Evolutionary conservation across 2,888 invertebrate genomes (phyloP), one percentile per base, ranked within the genome.

Genomic region (Magallana nippona): DNA sequence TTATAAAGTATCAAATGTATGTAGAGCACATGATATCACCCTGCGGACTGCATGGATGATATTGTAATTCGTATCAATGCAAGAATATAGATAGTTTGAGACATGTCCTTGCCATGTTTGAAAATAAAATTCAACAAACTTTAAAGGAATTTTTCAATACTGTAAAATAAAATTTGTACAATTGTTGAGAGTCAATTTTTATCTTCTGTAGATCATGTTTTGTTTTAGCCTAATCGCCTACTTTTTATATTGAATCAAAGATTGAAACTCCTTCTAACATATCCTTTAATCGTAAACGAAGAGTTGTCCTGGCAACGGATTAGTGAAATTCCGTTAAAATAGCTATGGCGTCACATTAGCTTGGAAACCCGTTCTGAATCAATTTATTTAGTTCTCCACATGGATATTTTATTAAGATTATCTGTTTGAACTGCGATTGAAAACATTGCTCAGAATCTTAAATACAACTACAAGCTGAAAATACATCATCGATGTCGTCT

Each of bases 391-490:
- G 79, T 79, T 79, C 57, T 57, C 79, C 15, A 79, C 57, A 79
- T 79, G 56, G 79, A 79, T 79, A 79, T 79, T 79, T 79, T 79
- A 79, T 79, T 79, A 79, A 79, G 79, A 57, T 79, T 79, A 79
- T 79, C 79, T 79, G 56, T 79, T 79, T 79, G 58, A 27, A 57
- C 57, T 79, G 58, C 27, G 79, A 79, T 79, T 27, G 57, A 27
- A 15, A 57, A 57, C 57, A 79, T 79, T 79, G 57, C 27, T 2
- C 19, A 27, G 57, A 79, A 79, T 79, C 79, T 79, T 57, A 13
- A 56, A 15, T 13, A 57, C 79, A 79, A 79, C 56, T 57, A 79
- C n/a, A 19, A 57, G 22, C 27, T 79, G 22, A 56, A 79, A 44
- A 22, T 22, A 22, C 71, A 15, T 2, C 22, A 11, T 27, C 71